Base-by-base conservation (phyloP, 2,888 invertebrate species). In the Mactromeris polynyma region DNA sequence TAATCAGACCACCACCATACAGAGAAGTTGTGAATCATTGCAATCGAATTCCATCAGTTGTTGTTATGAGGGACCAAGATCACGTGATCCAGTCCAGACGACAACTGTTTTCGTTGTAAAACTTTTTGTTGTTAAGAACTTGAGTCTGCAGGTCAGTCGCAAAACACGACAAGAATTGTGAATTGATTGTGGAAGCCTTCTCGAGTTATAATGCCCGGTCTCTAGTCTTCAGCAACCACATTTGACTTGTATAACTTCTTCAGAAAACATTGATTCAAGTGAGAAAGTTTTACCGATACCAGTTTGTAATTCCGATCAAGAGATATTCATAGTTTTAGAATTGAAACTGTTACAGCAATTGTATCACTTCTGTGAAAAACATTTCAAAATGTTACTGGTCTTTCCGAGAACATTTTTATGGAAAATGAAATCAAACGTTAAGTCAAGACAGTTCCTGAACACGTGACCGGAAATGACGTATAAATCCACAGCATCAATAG, bases 1-100 rank as follows among this genome's bases (percentile, higher is more conserved):
- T 91, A 14, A 91, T 91, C 19, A 78, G 88, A 33, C 91, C 91
- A 33, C 91, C 91, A 38, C 86, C 89, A 46, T 91, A 91, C 33
- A 38, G 77, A 80, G 88, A 91, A 64, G 91, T 89, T 54, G 81
- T 91, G 14, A 85, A 31, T 31, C 58, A 89, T 42, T 54, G 77
- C 17, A 79, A 33, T 79, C 58, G 85, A 81, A 81, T 89, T n/a
- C 89, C 91, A 3, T 88, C 91, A 2, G 89, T 91, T 0, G 46
- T 89, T 42, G 86, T 91, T 36, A 51, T 88, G 0, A 83, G 90
- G 77, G 84, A 84, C 77, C 84, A 84, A 77, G 38, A 36, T 46
- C 51, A 46, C 21, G 21, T 78, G 36, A 31, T 19, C 21, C 26
- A 73, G 38, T 17, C 58, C 86, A 83, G 86, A 79, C 78, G 81